Evolutionary conservation across 1,140 invertebrate species (phyloP).

Genomic region (Brachionus plicatilis): DNA sequence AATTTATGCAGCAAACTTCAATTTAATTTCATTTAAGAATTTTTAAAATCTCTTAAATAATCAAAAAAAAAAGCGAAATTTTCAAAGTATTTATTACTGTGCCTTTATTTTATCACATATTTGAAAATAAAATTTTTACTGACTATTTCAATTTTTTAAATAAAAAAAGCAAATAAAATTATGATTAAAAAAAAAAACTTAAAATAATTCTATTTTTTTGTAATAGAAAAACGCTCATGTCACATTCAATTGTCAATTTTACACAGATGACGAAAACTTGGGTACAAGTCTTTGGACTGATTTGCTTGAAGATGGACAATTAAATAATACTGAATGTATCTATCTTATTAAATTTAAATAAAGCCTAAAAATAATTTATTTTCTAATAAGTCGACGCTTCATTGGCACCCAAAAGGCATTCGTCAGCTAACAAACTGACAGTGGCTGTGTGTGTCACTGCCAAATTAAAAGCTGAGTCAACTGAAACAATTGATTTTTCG

Average conservation of each 20-base stretch:
- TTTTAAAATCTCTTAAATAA: no score
- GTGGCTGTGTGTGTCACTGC: slow-evolving; percentile 52
- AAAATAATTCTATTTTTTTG: neutral
- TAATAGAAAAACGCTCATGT: neutral
- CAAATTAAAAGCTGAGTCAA: slow-evolving; percentile 58
- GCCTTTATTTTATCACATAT: no score
- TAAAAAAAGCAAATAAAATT: no score
- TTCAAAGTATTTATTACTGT: no score
- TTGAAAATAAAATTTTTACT: no score
- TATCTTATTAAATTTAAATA: neutral
- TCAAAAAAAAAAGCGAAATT: no score
- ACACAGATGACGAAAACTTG: slow-evolving; percentile 8
- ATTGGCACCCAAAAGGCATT: slow-evolving; percentile 37
- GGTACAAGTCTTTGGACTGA: slow-evolving; percentile 35
- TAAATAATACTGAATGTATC: slow-evolving; percentile 1
- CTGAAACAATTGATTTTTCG: slow-evolving; percentile 65
- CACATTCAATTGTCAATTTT: slow-evolving; percentile 36
- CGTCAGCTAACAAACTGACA: slow-evolving; percentile 50
- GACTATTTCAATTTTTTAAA: no score
- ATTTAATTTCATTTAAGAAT: no score
- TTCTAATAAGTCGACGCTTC: slow-evolving; percentile 43
- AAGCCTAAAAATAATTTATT: neutral
- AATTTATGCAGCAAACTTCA: no score
- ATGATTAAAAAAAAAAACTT: neutral
- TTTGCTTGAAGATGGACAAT: slow-evolving; percentile 22